Conservation (phyloP, 2,797 vertebrate species). For the Pangasius krempfi region DNA sequence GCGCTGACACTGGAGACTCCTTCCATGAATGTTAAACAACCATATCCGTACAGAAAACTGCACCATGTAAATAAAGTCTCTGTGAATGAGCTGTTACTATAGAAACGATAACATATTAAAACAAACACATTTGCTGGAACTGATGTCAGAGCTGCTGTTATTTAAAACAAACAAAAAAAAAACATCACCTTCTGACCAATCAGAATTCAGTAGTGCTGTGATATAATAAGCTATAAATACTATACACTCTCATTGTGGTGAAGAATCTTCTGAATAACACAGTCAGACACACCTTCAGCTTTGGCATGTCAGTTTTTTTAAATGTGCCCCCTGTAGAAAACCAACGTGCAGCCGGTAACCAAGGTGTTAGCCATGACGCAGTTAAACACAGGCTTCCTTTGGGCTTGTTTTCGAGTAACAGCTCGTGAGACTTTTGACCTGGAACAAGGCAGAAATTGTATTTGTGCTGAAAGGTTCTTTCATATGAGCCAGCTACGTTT, state of each 20-base stretch:
- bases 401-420: constrained; percentile 2
- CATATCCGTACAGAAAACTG: not conserved
- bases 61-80: not conserved
- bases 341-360: not conserved
- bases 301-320: not conserved
- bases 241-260: not conserved
- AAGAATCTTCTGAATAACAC: not conserved
- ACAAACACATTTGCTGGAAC: not conserved
- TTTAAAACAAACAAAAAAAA: not conserved
- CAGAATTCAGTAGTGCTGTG: not conserved
- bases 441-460: constrained; percentile 1
- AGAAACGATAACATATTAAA: not conserved
- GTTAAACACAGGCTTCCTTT: constrained; percentile 7
- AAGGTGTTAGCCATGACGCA: not conserved
- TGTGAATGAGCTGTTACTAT: not conserved
- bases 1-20: not conserved
- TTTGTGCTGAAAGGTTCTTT: not conserved
- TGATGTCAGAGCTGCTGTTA: not conserved
- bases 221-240: not conserved
- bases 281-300: not conserved
- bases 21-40: not conserved
- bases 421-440: constrained; percentile 8
- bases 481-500: not conserved
- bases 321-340: not conserved
- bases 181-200: not conserved